Evolutionary conservation across 2,113 vertebrate species (phyloP).

Genomic region (Sceloporus undulatus): DNA sequence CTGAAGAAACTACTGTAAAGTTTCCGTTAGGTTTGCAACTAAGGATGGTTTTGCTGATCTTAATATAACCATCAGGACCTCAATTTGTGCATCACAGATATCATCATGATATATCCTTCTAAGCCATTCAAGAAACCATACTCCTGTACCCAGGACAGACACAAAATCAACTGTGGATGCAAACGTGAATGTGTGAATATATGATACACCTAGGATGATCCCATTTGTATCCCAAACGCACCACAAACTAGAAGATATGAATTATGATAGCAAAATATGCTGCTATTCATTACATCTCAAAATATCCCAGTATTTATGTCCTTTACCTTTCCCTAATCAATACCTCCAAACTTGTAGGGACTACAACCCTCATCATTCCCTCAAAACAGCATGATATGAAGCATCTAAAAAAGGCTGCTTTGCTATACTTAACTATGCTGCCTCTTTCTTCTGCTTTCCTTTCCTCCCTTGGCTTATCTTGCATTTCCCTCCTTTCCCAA

Average conservation of each 20-base stretch:
- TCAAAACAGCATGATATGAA: too few relatives aligned
- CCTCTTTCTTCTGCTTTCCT: not conserved
- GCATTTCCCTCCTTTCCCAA: not conserved
- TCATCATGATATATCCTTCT: not conserved
- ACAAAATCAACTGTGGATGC: not conserved
- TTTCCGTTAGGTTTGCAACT: slow-evolving; percentile 3
- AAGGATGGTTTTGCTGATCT: not conserved
- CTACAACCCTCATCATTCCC: too few relatives aligned
- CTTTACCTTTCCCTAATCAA: too few relatives aligned
- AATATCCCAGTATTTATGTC: too few relatives aligned
- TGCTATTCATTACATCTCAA: too few relatives aligned
- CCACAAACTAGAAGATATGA: not conserved
- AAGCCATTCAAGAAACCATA: not conserved
- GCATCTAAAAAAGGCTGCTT: too few relatives aligned
- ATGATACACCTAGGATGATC: not conserved
- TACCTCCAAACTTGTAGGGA: too few relatives aligned
- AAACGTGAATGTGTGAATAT: too few relatives aligned
- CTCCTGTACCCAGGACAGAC: not conserved
- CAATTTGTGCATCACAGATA: too few relatives aligned
- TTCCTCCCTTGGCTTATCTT: not conserved
- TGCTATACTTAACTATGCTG: not conserved
- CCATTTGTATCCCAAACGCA: not conserved
- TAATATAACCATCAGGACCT: not conserved
- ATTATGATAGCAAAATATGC: not conserved
- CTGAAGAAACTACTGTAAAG: not conserved